Conservation (phyloP, 2,888 invertebrate genomes). For the Andrena haemorrhoa region DNA sequence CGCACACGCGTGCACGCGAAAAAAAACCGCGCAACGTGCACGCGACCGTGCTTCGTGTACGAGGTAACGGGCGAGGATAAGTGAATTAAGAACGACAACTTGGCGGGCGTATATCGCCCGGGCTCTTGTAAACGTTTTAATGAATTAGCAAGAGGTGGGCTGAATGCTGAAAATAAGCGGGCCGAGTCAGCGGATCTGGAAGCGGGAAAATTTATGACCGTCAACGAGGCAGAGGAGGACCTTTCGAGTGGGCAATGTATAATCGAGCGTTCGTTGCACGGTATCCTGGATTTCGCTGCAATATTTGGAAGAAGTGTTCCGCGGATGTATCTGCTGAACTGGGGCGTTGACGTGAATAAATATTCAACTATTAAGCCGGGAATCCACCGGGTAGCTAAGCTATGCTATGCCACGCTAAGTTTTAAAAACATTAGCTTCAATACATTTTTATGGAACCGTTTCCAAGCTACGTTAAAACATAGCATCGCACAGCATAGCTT, state of each 20-base stretch:
- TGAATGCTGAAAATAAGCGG: slow-evolving; percentile 67
- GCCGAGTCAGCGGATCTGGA: slow-evolving; percentile 35
- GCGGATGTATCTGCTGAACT: not conserved
- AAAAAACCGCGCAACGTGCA: slow-evolving; percentile 41
- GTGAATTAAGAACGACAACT: slow-evolving; percentile 72
- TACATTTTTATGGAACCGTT: no score
- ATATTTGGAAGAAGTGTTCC: slow-evolving; percentile 51
- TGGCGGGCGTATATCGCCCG: slow-evolving; percentile 47
- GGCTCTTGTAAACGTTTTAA: slow-evolving; percentile 73
- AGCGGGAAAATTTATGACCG: slow-evolving; percentile 42
- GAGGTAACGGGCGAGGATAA: slow-evolving; percentile 59
- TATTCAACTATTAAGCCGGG: not conserved
- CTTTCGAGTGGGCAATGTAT: slow-evolving; percentile 35
- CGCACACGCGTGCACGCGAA: slow-evolving; percentile 19
- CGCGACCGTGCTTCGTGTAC: slow-evolving; percentile 39
- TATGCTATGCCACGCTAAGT: no score
- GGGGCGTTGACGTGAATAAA: not conserved
- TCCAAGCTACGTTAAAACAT: no score
- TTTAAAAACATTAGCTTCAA: no score
- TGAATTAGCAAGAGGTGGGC: slow-evolving; percentile 72
- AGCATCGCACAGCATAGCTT: no score
- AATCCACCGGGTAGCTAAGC: no score
- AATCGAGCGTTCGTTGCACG: not conserved
- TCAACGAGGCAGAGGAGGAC: not conserved
- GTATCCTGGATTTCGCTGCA: slow-evolving; percentile 26